Percentiles rank a stretch among this genome's conserved stretches.
Conservation (phyloP, 2,113 vertebrate genomes). For the Barnardius zonarius region DNA sequence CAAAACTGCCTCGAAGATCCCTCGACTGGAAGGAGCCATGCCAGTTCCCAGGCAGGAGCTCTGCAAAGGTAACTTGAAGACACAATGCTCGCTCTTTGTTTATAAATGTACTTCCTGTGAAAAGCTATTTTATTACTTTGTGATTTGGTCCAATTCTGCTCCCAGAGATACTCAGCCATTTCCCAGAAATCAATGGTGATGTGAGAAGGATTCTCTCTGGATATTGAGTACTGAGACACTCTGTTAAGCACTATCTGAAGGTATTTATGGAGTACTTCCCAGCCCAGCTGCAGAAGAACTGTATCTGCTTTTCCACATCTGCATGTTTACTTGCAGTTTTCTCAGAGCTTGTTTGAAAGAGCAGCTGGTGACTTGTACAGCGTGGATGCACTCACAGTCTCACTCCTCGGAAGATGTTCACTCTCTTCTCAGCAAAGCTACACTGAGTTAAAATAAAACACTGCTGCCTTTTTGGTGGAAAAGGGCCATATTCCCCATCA, state of each 20-base stretch:
- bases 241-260: background rate
- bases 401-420: background rate
- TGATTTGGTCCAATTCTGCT: conserved; percentile 34
- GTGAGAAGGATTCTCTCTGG: conserved; percentile 14
- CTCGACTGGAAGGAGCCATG: conserved; percentile 42
- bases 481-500: background rate
- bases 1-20: conserved; percentile 61
- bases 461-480: background rate
- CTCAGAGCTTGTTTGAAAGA: background rate
- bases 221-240: conserved; percentile 17
- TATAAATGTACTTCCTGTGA: conserved; percentile 61
- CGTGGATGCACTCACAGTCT: accelerated
- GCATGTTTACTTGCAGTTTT: background rate
- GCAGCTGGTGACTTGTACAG: background rate
- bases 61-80: conserved; percentile 61
- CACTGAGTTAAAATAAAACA: background rate
- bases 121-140: conserved; percentile 48
- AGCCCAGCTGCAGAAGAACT: background rate
- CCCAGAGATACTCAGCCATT: conserved; percentile 1
- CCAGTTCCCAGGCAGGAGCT: conserved; percentile 59
- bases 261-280: background rate
- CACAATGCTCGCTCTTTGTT: conserved; percentile 18
- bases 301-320: background rate
- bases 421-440: background rate
- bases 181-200: conserved; percentile 19